Base-by-base conservation (phyloP, 2,113 vertebrate genomes). In the Plectropomus leopardus region DNA sequence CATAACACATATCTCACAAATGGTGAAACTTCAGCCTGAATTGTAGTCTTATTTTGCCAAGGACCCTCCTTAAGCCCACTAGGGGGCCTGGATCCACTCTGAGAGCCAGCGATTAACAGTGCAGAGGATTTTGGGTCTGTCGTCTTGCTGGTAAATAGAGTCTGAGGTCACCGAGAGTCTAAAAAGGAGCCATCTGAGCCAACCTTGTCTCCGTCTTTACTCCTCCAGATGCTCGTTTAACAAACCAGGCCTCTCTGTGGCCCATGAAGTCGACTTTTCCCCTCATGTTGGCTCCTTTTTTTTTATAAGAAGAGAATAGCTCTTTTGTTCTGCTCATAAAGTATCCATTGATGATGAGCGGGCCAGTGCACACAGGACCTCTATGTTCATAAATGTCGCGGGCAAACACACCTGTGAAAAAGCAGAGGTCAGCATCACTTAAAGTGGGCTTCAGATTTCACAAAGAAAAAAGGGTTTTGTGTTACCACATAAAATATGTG, bases 321-420 rank as follows among this genome's bases (percentile, higher is more conserved):
- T 84, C 75, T 69, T 80, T 86, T 89, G 86, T 90, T 68, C 70
- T 7, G 34, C 24, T 64, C 74, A 87, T 86, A 88, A 90, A 72
- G 70, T 66, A 7, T 71, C 68, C 83, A 85, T 82, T 90, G 81
- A 90, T 58, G 40, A 61, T 53, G 76, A 76, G 23, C 72, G 58
- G 76, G 26, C 34, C 16, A 0, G 54, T 4, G 28, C 54, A 82
- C 85, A 86, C 69, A 65, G 66, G 60, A 72, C 58, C 75, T 66
- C 68, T 64, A 34, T 88, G 64, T 76, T 78, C 72, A 66, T 54
- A 75, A 88, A 89, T 84, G 86, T 88, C 82, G 83, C 86, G 88
- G 5, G 54, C 70, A 79, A 63, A 79, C 74, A 73, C 79, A 91
- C 88, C 86, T 87, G 88, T 81, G 74, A 60, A 58, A 71, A 66